Base-by-base conservation (phyloP, 2,888 invertebrate species). In the Axea sp. region DNA sequence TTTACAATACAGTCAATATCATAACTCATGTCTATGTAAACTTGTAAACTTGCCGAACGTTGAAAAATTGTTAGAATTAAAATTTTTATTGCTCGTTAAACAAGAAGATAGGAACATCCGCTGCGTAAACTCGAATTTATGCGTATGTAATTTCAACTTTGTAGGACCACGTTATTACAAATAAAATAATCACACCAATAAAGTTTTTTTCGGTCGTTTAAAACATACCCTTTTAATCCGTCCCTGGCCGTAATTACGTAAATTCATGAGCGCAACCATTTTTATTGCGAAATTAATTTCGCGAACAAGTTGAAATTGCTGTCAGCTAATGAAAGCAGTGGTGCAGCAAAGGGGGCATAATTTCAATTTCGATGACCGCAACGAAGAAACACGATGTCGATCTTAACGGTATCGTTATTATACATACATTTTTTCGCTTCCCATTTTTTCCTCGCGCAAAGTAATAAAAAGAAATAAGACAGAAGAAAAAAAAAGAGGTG, bases 271-370 rank as follows among this genome's bases (percentile, higher is more conserved):
- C 26, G 26, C 39, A 28, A 28, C 41, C 26, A 59, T 33, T 59
- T 68, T 55, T 39, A 57, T 67, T 22, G 30, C 33, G 47, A 45
- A 65, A 65, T 65, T 65, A 65, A 65, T 65, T 65, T 55, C 28
- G 45, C 53, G 55, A 39, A 57, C 39, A 47, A 57, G 55, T 39
- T 22, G 22, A 9, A 53, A 68, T 59, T 37, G 31, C 53, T 7
- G 22, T 22, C 8, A 22, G 31, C 47, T 67, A 57, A 67, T 49
- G 49, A 67, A 49, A 33, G 68, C 19, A 28, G 45, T 15, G 11
- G 49, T 31, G 30, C 15, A 45, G 12, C 30, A 47, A 65, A 37
- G 37, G 35, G 22, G 43, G 19, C n/a, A 55, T 59, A 69, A 69
- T 60, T 69, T 51, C 28, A 53, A 45, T 60, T 68, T 68, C 51